Base-by-base conservation (phyloP, 30 jellyfish, hydroid and myxozoan species). In the Hydractinia symbiolongicarpus region DNA sequence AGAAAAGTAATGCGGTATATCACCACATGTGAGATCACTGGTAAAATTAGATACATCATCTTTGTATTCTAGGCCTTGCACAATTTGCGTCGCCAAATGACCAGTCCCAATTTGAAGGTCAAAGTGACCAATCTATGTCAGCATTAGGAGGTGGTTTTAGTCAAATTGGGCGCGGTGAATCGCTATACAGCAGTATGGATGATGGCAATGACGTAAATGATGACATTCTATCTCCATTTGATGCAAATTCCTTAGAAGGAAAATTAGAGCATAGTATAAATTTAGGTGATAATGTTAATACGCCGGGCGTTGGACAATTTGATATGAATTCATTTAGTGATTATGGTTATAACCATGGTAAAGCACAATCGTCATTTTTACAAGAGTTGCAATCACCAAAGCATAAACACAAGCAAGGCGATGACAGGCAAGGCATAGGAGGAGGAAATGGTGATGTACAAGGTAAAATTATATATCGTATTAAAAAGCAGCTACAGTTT, bases 401-500 rank as follows among this genome's bases (percentile, higher is more conserved):
- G 44, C 53, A 66, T 7, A 66, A 76, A 61, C 83, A 89, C 6
- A 60, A 86, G 21, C 54, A 56, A 62, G 96, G 96, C 8, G 93
- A 83, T 19, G 96, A 88, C 72, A 72, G 96, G 50, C 96, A 88
- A 83, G 96, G 96, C 11, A 88, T 88, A 9, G 97, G 94, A 52
- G 79, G 50, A 50, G 79, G 88, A 50, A 51, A 20, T 8, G 71
- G 82, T 5, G 97, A 81, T 6, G 78, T 68, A 40, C 91, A 85
- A 82, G 96, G 91, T 78, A 19, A 10, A 79, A 53, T 20, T 19
- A 56, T 0, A 8, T 20, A 61, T 15, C 51, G 1, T 0, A 13
- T 10, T 66, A 53, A 77, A 14, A 1, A n/a, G 79, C 1, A 74
- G 51, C 14, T 15, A 11, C n/a, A 69, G 17, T 13, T 16, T 16